phyloP scores from a whole-genome alignment of 1,140 invertebrate species.

The Coboldia fuscipes region DNA sequence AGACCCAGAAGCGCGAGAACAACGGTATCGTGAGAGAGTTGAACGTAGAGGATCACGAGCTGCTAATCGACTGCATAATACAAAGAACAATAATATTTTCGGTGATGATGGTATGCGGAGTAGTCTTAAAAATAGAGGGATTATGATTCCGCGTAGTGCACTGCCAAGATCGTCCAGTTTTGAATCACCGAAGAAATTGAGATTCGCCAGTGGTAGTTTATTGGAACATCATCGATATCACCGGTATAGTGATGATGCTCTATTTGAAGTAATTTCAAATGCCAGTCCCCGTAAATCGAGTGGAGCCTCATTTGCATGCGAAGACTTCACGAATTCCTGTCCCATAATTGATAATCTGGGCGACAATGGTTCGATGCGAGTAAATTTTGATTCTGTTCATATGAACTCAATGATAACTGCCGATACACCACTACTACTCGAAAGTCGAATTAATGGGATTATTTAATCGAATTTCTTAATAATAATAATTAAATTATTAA shows the following conservation, averaged over 20 bases:
- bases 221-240: conserved; percentile 35
- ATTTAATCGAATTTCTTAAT: no score
- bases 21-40: conserved; percentile 27
- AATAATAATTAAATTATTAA: no score
- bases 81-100: conserved; percentile 9
- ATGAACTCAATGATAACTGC: conserved; percentile 15
- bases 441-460: no score
- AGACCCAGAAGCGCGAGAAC: conserved; percentile 29
- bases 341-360: conserved; percentile 21
- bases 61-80: conserved; percentile 12
- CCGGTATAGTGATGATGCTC: conserved; percentile 29
- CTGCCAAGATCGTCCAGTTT: conserved; percentile 41
- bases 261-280: conserved; percentile 28
- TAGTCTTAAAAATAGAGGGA: conserved; percentile 30
- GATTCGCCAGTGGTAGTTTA: conserved; percentile 49
- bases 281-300: conserved; percentile 19
- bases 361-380: conserved; percentile 6
- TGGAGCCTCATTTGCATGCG: conserved; percentile 13
- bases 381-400: conserved; percentile 6
- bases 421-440: conserved; percentile 14
- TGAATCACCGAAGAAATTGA: conserved; percentile 55
- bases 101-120: conserved; percentile 25
- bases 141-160: conserved; percentile 12
- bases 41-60: conserved; percentile 19
- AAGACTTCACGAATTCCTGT: conserved; percentile 20